phyloP scores from a whole-genome alignment of 2,888 invertebrate species.

The Falcaria lacertinaria region DNA sequence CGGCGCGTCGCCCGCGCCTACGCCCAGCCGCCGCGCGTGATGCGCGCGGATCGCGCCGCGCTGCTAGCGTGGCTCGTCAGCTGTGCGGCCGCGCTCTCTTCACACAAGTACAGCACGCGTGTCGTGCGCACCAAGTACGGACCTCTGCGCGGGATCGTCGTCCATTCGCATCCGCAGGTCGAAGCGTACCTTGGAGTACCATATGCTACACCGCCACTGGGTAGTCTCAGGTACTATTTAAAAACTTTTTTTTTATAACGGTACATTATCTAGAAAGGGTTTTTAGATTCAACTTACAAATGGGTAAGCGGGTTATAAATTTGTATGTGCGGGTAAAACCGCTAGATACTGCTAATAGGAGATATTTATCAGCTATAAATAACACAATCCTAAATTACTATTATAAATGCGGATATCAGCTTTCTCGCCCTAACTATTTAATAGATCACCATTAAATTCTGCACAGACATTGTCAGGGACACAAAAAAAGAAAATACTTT shows the following conservation, averaged over 20 bases:
- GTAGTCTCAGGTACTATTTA: slow-evolving; percentile 86
- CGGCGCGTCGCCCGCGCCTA: slow-evolving; percentile 51
- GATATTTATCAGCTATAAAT: no score
- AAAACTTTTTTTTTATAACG: not conserved
- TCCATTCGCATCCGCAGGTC: slow-evolving; percentile 89
- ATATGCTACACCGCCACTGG: slow-evolving; percentile 94
- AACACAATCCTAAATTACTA: no score
- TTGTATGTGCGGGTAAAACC: no score
- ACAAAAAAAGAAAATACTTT: no score
- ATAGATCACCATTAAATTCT: no score
- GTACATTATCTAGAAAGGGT: no score
- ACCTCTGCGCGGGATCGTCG: slow-evolving; percentile 89
- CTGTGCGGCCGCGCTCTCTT: slow-evolving; percentile 76
- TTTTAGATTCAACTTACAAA: no score
- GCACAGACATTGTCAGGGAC: no score
- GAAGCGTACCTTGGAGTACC: slow-evolving; percentile 96
- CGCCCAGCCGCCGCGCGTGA: slow-evolving; percentile 60
- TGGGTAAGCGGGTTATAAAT: no score
- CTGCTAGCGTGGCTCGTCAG: slow-evolving; percentile 79
- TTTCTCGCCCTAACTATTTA: no score
- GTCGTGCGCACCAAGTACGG: slow-evolving; percentile 95
- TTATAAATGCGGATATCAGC: no score
- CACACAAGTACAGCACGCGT: slow-evolving; percentile 89
- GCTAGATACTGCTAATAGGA: no score
- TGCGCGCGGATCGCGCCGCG: slow-evolving; percentile 75